Conservation (phyloP, 2,797 vertebrate species). For the Poeciliopsis infans region DNA sequence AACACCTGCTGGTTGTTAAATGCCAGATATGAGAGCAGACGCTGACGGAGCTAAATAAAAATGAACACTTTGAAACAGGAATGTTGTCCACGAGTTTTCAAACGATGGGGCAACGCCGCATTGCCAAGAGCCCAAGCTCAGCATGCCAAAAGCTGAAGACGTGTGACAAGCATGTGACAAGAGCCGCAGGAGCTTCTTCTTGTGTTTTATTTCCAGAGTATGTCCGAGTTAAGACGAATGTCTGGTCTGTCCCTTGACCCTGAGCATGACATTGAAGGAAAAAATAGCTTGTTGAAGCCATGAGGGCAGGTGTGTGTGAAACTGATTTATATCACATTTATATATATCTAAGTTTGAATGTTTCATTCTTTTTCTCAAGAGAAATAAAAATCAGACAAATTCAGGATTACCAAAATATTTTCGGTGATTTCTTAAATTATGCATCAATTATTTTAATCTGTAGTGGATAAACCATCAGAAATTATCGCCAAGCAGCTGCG, state of each 20-base stretch:
- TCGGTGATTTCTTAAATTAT: constrained; percentile 4
- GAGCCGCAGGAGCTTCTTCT: constrained; percentile 11
- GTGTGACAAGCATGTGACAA: constrained; percentile 59
- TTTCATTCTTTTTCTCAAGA: background rate
- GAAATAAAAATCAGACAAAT: background rate
- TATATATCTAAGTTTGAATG: background rate
- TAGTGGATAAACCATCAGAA: constrained; percentile 44
- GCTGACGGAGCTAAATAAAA: constrained; percentile 12
- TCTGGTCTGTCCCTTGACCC: background rate
- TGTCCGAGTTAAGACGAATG: background rate
- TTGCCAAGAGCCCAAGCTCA: constrained; percentile 15
- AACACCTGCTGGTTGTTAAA: background rate
- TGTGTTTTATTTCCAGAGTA: background rate
- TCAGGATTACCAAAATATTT: background rate
- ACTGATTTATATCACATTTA: background rate
- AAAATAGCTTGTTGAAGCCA: background rate
- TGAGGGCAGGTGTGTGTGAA: background rate
- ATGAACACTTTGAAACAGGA: background rate
- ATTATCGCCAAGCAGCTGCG: constrained; percentile 18
- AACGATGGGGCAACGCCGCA: background rate
- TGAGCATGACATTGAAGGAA: constrained; percentile 14
- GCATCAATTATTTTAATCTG: constrained; percentile 44
- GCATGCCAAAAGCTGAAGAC: constrained; percentile 53
- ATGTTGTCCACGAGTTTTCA: background rate
- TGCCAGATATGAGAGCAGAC: constrained; percentile 2